A percentile compares a stretch with the other conserved stretches of the same genome.
phyloP scores from a whole-genome alignment of 1,140 invertebrate species.

The Dufourea novaeangliae region DNA sequence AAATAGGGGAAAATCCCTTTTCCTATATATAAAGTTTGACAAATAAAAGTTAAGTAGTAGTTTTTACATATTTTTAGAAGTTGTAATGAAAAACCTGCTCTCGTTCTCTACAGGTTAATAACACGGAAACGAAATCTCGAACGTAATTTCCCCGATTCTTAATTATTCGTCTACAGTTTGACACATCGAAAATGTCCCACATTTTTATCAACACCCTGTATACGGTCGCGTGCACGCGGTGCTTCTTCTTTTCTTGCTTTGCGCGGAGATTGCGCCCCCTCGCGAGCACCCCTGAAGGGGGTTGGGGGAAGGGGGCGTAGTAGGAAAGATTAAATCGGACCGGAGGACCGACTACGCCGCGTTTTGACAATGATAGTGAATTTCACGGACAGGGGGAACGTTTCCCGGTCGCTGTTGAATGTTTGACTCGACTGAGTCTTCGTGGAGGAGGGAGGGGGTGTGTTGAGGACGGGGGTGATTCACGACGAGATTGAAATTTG shows the following conservation, averaged over 20 bases:
- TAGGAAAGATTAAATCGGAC: slow-evolving; percentile 47
- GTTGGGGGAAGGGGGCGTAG: slow-evolving; percentile 17
- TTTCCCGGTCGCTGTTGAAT: not conserved
- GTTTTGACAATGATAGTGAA: slow-evolving; percentile 1
- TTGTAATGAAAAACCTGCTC: too few species aligned
- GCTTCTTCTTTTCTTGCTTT: slow-evolving; percentile 62
- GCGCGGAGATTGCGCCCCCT: slow-evolving; percentile 54
- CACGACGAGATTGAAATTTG: not conserved
- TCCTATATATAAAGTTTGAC: too few species aligned
- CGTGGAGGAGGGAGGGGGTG: not conserved
- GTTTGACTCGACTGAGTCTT: not conserved
- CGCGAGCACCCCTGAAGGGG: not conserved
- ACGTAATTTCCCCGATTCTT: too few species aligned
- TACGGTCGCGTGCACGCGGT: slow-evolving; percentile 36
- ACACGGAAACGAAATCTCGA: too few species aligned
- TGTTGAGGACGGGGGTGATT: not conserved
- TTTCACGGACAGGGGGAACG: not conserved
- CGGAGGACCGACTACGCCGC: slow-evolving; percentile 28
- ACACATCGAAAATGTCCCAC: too few species aligned
- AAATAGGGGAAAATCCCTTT: too few species aligned
- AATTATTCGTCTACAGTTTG: too few species aligned
- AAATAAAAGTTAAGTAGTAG: too few species aligned
- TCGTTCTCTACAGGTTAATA: too few species aligned
- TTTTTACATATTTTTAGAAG: too few species aligned
- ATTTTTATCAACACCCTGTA: too few species aligned